These are phyloP conservation scores for Brenthis hecate DNA, from an alignment of 2,888 invertebrate species.

Conservation along the genomic window DNA sequence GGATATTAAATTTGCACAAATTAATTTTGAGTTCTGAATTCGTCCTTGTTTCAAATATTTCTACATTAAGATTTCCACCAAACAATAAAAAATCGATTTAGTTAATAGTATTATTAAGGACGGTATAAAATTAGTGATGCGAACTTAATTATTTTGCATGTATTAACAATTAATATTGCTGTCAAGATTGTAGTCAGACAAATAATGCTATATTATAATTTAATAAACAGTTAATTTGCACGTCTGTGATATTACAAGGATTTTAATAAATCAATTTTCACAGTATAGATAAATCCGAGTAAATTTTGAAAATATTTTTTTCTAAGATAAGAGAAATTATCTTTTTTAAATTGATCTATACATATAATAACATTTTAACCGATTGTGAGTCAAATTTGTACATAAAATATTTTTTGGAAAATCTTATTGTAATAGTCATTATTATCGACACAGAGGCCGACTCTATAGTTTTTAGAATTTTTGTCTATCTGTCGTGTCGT, in stretches of 20 bases:
- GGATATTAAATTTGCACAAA: slow-evolving; percentile 1
- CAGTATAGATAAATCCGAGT: neutral
- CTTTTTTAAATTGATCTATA: no score
- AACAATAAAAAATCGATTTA: slow-evolving; percentile 15
- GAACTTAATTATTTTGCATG: slow-evolving; percentile 24
- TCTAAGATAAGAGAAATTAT: no score
- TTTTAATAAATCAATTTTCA: slow-evolving; percentile 20
- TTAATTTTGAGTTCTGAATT: slow-evolving; percentile 4
- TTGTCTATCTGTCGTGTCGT: no score
- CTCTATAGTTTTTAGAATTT: no score
- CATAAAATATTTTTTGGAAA: no score
- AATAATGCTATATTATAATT: slow-evolving; percentile 31
- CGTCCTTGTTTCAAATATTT: slow-evolving; percentile 25
- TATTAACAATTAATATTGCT: slow-evolving; percentile 28
- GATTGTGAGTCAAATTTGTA: no score
- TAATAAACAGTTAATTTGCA: slow-evolving; percentile 25
- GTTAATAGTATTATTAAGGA: slow-evolving; percentile 28
- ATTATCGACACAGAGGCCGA: no score
- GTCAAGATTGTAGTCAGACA: slow-evolving; percentile 25
- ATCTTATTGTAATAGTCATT: no score
- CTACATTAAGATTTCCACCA: slow-evolving; percentile 1
- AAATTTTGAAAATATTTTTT: neutral
- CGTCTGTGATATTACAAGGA: slow-evolving; percentile 24
- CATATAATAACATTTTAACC: no score
- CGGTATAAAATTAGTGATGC: slow-evolving; percentile 27